phyloP scores from a whole-genome alignment of 1,140 invertebrate species.

The Camponotus vicinus region DNA sequence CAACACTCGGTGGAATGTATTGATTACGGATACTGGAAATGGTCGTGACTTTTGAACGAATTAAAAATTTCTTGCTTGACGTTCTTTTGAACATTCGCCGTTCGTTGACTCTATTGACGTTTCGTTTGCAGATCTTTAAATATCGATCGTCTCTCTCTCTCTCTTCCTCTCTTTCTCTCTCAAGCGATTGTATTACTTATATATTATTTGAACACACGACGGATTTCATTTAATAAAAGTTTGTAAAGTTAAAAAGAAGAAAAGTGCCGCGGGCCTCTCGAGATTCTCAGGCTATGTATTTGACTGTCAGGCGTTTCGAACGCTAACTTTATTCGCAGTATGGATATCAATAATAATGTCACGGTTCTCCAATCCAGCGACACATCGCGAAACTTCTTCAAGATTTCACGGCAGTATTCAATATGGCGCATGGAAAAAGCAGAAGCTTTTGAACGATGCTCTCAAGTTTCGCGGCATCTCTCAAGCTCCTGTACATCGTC shows the following conservation, averaged over 20 bases:
- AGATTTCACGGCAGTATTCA: constrained; percentile 36
- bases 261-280: background rate
- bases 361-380: background rate
- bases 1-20: constrained; percentile 23
- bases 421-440: background rate
- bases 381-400: constrained; percentile 5
- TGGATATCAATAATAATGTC: constrained; percentile 56
- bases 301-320: constrained; percentile 17
- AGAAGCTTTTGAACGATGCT: constrained; percentile 35
- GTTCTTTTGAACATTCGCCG: background rate
- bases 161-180: no score
- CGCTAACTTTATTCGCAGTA: constrained; percentile 35
- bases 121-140: background rate
- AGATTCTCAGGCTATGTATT: background rate
- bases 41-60: background rate
- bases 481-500: background rate
- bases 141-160: no score
- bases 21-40: constrained; percentile 39
- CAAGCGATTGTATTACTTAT: background rate
- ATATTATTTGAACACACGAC: background rate
- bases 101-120: background rate
- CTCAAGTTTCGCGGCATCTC: constrained; percentile 43
- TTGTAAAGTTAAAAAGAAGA: constrained; percentile 4
- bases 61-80: background rate
- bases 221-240: constrained; percentile 29